Conservation (phyloP, 2,888 invertebrate genomes). For the Campoplex nolae region DNA sequence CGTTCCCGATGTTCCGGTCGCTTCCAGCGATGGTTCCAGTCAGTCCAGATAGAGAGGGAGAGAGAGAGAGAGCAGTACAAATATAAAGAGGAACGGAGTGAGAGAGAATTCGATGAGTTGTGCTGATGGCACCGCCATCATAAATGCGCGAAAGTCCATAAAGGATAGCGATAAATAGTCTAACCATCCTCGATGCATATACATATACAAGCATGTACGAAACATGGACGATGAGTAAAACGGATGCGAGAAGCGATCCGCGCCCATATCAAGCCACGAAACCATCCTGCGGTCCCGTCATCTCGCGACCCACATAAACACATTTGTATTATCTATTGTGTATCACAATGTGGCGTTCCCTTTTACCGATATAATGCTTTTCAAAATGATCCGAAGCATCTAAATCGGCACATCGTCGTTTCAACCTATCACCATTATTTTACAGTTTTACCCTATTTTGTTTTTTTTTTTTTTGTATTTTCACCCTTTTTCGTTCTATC, state of each 20-base stretch:
- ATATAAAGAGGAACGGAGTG: not conserved
- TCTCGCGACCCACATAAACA: conserved; percentile 36
- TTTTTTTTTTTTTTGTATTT: not conserved
- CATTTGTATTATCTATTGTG: conserved; percentile 41
- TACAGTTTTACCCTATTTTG: not conserved
- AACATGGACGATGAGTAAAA: conserved; percentile 10
- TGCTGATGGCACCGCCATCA: conserved; percentile 62
- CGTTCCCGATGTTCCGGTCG: conserved; percentile 43
- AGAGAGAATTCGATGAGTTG: conserved; percentile 62
- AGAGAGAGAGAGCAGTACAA: not conserved
- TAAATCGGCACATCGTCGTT: conserved; percentile 15
- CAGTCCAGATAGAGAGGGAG: not conserved
- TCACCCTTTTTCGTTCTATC: not conserved
- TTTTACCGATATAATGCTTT: conserved; percentile 38
- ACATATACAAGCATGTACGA: not conserved
- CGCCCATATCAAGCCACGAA: conserved; percentile 23
- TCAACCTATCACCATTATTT: conserved; percentile 13
- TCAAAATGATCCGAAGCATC: conserved; percentile 31
- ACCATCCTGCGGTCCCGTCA: conserved; percentile 47
- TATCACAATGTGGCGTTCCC: conserved; percentile 22
- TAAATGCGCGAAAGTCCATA: conserved; percentile 69
- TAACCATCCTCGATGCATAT: conserved; percentile 11
- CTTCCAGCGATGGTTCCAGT: conserved; percentile 32
- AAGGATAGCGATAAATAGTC: conserved; percentile 69
- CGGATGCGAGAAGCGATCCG: conserved; percentile 56